Conservation (phyloP, 1,140 invertebrate species). For the Tachypleus tridentatus region DNA sequence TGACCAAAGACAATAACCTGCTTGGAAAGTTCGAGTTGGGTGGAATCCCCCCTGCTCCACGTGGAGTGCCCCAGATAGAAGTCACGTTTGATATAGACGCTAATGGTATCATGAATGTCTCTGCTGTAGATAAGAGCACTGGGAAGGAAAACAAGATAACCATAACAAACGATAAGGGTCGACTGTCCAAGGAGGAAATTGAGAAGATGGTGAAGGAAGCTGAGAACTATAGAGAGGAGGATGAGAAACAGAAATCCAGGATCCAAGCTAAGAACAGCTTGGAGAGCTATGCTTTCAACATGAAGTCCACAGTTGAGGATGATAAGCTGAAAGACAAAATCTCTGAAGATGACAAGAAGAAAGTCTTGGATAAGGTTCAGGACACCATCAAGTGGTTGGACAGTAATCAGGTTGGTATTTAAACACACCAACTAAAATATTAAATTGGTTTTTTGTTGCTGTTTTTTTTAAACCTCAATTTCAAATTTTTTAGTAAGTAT, state of each 20-base stretch:
- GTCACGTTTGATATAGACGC: slow-evolving; percentile 38
- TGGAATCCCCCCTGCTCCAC: slow-evolving; percentile 47
- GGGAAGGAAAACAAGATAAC: slow-evolving; percentile 97
- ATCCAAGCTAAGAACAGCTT: slow-evolving; percentile 52
- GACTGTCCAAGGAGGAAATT: slow-evolving; percentile 91
- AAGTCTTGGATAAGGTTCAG: slow-evolving; percentile 79
- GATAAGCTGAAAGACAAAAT: slow-evolving; percentile 48
- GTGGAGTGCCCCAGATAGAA: slow-evolving; percentile 45
- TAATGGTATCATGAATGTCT: slow-evolving; percentile 39
- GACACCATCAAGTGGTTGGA: slow-evolving; percentile 92
- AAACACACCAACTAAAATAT: slow-evolving; percentile 38
- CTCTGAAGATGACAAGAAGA: slow-evolving; percentile 68
- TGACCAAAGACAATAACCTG: slow-evolving; percentile 48
- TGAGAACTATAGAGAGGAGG: slow-evolving; percentile 83
- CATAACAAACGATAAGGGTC: slow-evolving; percentile 95
- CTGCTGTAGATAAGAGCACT: slow-evolving; percentile 53
- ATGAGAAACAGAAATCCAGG: slow-evolving; percentile 69
- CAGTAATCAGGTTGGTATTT: slow-evolving; percentile 53
- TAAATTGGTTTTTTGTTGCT: slow-evolving; percentile 2
- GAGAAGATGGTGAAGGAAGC: slow-evolving; percentile 96
- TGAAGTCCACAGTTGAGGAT: slow-evolving; percentile 50
- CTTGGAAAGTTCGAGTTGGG: slow-evolving; percentile 47
- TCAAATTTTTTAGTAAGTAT: background rate
- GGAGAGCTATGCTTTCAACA: slow-evolving; percentile 53
- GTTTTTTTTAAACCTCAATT: slow-evolving; percentile 5